Conservation (phyloP, 2,888 invertebrate genomes). For the Tromatobia lineatoria region DNA sequence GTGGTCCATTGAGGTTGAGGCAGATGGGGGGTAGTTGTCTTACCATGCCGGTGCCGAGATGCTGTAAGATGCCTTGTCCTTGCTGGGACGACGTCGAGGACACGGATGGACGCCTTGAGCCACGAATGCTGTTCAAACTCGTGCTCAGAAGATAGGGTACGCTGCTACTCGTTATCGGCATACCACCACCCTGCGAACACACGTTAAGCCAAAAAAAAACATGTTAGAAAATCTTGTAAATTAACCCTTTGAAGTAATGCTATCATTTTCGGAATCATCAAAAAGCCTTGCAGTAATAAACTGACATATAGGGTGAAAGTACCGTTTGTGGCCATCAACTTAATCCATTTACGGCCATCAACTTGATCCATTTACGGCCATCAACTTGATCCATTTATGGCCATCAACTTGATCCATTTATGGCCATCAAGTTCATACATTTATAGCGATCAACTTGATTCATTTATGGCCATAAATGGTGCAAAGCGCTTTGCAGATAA, state of each 20-base stretch:
- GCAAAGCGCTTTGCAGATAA: no score
- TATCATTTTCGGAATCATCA: constrained; percentile 4
- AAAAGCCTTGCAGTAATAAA: not conserved
- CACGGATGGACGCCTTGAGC: constrained; percentile 91
- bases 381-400: no score
- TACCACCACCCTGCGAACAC: constrained; percentile 91
- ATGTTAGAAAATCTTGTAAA: not conserved
- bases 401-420: no score
- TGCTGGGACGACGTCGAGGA: constrained; percentile 89
- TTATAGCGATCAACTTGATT: no score
- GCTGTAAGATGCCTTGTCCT: constrained; percentile 93
- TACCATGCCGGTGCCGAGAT: constrained; percentile 97
- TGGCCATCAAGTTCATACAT: no score
- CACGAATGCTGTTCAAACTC: constrained; percentile 91
- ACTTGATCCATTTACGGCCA: no score
- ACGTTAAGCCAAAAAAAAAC: not conserved
- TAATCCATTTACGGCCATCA: no score
- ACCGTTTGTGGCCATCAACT: no score
- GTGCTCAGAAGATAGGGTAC: constrained; percentile 94
- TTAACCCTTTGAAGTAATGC: constrained; percentile 16
- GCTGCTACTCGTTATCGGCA: constrained; percentile 96
- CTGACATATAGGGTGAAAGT: no score
- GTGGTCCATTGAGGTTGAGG: constrained; percentile 89
- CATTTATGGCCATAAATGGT: no score
- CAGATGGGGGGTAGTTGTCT: constrained; percentile 91